A percentile compares a stretch with the other conserved stretches of the same genome.
Evolutionary conservation across 2,888 invertebrate genomes (phyloP).

Genomic region (Theretra japonica): DNA sequence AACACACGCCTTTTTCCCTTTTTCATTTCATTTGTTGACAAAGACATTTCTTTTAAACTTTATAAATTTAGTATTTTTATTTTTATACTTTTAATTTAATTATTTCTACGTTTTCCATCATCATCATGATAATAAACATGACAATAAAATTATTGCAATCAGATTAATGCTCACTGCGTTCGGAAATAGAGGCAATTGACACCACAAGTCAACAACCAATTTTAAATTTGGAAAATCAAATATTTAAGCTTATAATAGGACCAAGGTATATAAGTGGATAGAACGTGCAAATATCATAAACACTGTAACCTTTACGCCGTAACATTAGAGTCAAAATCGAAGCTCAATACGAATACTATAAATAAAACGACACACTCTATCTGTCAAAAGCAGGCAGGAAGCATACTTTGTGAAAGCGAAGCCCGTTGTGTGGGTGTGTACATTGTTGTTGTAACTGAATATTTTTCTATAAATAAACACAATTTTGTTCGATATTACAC

Average conservation of each 20-base stretch:
- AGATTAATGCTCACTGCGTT: background rate
- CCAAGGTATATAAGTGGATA: background rate
- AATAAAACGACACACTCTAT: background rate
- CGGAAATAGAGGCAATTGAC: background rate
- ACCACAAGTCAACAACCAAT: background rate
- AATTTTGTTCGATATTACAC: background rate
- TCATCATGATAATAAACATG: background rate
- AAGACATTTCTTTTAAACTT: no score
- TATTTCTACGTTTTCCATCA: no score
- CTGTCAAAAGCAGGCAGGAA: constrained; percentile 27
- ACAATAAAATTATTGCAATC: no score
- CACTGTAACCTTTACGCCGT: background rate
- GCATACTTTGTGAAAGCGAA: constrained; percentile 35
- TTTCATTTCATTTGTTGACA: no score
- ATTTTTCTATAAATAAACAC: background rate
- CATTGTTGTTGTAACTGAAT: constrained; percentile 32
- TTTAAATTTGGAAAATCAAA: background rate
- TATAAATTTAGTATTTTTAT: no score
- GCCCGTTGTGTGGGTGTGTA: constrained; percentile 43
- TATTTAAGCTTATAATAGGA: background rate
- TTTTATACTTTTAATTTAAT: no score
- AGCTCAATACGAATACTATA: background rate
- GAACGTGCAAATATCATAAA: background rate
- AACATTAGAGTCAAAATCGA: background rate
- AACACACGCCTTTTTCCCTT: no score